Conservation (phyloP, 2,113 vertebrate species). For the Rhinolophus sinicus region DNA sequence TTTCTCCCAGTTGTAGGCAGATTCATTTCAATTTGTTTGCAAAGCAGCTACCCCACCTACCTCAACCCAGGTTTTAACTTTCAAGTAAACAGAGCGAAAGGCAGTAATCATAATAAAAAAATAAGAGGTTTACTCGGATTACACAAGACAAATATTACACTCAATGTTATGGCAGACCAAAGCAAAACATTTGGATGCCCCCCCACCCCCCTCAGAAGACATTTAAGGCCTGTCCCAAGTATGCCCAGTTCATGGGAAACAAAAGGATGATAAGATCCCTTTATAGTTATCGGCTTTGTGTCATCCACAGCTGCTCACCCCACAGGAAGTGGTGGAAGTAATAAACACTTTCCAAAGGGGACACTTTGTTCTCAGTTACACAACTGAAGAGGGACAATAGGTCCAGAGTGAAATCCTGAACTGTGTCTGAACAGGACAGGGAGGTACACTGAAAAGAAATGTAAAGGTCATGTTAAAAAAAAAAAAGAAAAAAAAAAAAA, state of each 20-base stretch:
- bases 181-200: neutral
- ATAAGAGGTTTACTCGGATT: neutral
- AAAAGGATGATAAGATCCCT: slow-evolving; percentile 13
- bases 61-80: slow-evolving; percentile 64
- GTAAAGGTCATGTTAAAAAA: neutral
- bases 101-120: slow-evolving; percentile 34
- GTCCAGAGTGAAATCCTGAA: slow-evolving; percentile 52
- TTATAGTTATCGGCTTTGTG: slow-evolving; percentile 52
- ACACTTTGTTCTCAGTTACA: slow-evolving; percentile 73
- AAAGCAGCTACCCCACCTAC: neutral
- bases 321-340: slow-evolving; percentile 75
- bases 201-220: neutral
- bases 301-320: slow-evolving; percentile 65
- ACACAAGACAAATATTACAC: slow-evolving; percentile 34
- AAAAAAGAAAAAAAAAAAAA: neutral
- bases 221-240: neutral
- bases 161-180: neutral
- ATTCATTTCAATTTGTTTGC: slow-evolving; percentile 62
- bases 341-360: slow-evolving; percentile 73
- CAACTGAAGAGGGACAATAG: slow-evolving; percentile 40
- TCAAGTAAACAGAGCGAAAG: slow-evolving; percentile 39
- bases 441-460: neutral
- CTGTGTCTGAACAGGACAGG: slow-evolving; percentile 39
- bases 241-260: slow-evolving; percentile 46
- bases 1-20: neutral